Evolutionary conservation across 2,888 invertebrate genomes (phyloP).

Genomic region (Tribolium freemani): DNA sequence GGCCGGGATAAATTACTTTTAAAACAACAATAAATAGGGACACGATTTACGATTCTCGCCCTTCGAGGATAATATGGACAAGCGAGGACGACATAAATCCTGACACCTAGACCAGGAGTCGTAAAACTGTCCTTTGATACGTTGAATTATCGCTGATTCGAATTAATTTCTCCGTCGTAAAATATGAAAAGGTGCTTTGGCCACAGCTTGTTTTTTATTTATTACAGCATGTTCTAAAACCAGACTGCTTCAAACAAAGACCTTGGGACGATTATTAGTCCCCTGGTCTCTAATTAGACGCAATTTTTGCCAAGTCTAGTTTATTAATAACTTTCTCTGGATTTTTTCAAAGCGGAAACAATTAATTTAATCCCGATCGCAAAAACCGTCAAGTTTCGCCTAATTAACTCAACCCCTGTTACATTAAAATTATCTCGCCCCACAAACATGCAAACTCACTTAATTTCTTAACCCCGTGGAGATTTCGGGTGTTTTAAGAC

Average conservation of each 20-base stretch:
- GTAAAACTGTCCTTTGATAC: constrained; percentile 25
- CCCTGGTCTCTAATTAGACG: not conserved
- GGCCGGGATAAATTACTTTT: constrained; percentile 24
- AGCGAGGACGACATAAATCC: constrained; percentile 12
- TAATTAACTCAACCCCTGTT: not conserved
- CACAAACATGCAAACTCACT: constrained; percentile 15
- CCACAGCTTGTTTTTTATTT: not conserved
- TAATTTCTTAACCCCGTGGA: constrained; percentile 14
- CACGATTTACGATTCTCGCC: constrained; percentile 15
- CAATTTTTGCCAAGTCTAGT: not conserved
- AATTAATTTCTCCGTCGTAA: constrained; percentile 10
- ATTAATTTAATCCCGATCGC: not conserved
- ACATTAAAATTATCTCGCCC: not conserved
- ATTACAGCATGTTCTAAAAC: not conserved
- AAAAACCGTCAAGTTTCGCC: too few relatives aligned
- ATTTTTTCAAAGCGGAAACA: not conserved
- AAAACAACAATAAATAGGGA: constrained; percentile 28
- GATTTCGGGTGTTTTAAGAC: constrained; percentile 4
- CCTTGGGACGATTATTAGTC: not conserved
- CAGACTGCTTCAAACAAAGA: not conserved
- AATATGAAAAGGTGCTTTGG: not conserved
- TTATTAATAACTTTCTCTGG: not conserved
- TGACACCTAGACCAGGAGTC: constrained; percentile 11
- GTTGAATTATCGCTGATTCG: not conserved
- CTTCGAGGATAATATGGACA: constrained; percentile 1